Conservation (phyloP, 2,888 invertebrate species). For the Leptothorax acervorum region DNA sequence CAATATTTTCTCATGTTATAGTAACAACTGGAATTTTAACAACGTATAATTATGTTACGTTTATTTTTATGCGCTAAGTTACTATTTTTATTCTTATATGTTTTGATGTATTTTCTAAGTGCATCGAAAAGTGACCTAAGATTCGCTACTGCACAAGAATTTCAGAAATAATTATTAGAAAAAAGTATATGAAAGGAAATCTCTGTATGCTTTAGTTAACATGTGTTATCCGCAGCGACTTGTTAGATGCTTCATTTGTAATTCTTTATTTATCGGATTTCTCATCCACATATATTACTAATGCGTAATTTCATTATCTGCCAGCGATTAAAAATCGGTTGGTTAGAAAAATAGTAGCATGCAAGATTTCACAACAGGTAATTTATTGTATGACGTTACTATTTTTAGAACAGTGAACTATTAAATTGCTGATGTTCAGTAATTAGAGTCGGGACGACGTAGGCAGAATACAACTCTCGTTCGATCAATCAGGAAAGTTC, state of each 20-base stretch:
- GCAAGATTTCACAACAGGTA: background rate
- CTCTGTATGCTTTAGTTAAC: background rate
- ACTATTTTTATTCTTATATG: background rate
- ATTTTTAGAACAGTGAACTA: conserved; percentile 24
- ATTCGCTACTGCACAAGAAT: background rate
- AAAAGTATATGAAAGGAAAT: background rate
- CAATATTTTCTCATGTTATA: background rate
- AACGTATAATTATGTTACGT: background rate
- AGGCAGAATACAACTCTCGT: conserved; percentile 25
- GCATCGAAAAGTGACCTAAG: background rate
- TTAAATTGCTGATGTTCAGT: conserved; percentile 35
- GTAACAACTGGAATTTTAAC: background rate
- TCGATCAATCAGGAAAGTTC: conserved; percentile 54
- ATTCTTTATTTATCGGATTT: background rate
- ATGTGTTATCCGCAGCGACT: background rate
- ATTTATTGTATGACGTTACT: background rate
- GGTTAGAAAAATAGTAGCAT: background rate
- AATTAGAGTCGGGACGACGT: conserved; percentile 56
- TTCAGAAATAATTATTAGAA: background rate
- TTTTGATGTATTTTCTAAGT: background rate
- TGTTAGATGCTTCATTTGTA: background rate
- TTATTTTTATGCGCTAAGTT: background rate
- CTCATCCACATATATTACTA: background rate
- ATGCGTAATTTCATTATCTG: background rate
- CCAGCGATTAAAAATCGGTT: background rate